Percentiles rank a stretch among this genome's conserved stretches.
These are phyloP conservation scores for Porites cylindrica DNA, from an alignment of 92 coral and sea anemone genomes.

Conservation along the genomic window DNA sequence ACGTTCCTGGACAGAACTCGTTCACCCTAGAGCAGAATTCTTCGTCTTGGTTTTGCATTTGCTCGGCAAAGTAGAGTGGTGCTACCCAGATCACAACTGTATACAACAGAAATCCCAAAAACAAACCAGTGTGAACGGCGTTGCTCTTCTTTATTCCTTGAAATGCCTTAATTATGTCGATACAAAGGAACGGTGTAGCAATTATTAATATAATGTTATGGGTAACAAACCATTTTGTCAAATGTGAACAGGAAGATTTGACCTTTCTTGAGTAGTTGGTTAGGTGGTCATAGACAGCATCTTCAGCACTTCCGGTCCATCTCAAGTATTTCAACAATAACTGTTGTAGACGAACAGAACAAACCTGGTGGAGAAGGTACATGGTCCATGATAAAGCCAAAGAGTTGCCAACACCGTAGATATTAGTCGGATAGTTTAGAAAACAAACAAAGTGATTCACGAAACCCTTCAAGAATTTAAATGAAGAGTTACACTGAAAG, in stretches of 20 bases:
- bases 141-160: slow-evolving; percentile 11
- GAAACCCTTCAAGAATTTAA: slow-evolving; percentile 55
- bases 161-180: slow-evolving; percentile 59
- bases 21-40: slow-evolving; percentile 48
- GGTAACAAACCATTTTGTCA: slow-evolving; percentile 55
- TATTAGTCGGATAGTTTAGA: slow-evolving; percentile 67
- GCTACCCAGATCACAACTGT: slow-evolving; percentile 64
- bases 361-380: slow-evolving; percentile 67
- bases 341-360: slow-evolving; percentile 48
- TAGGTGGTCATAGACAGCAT: slow-evolving; percentile 53
- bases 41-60: slow-evolving; percentile 57
- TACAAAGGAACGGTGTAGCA: slow-evolving; percentile 62
- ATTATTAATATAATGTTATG: slow-evolving; percentile 67
- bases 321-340: slow-evolving; percentile 19
- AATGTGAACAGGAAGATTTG: slow-evolving; percentile 33
- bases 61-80: slow-evolving; percentile 68
- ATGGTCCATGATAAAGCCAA: slow-evolving; percentile 66
- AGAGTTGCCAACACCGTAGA: slow-evolving; percentile 71
- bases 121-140: slow-evolving; percentile 58
- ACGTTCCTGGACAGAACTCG: slow-evolving; percentile 64
- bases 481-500: slow-evolving; percentile 57
- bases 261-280: slow-evolving; percentile 60
- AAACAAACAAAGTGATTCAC: slow-evolving; percentile 49
- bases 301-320: slow-evolving; percentile 60
- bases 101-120: slow-evolving; percentile 56